These are phyloP conservation scores for Formica aserva DNA, from an alignment of 2,888 invertebrate species.

Conservation along the genomic window DNA sequence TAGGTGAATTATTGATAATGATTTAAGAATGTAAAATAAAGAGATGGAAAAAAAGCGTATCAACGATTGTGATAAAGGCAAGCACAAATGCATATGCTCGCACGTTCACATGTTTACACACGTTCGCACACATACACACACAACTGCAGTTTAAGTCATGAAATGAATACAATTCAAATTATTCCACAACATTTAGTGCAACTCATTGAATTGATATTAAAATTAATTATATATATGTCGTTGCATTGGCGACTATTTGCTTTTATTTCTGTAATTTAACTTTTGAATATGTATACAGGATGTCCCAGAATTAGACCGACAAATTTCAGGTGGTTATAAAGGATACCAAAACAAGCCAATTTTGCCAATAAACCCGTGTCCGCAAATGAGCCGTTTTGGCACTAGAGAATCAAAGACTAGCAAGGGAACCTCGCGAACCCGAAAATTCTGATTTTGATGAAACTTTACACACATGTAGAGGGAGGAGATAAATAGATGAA, in stretches of 20 bases:
- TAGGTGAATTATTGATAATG: slow-evolving; percentile 30
- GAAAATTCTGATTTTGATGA: no score
- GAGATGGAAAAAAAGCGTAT: background rate
- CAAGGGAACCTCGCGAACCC: no score
- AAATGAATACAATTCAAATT: background rate
- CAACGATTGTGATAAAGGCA: background rate
- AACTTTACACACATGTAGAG: no score
- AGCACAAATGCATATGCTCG: background rate
- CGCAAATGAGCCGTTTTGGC: no score
- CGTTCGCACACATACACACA: background rate
- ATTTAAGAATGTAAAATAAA: background rate
- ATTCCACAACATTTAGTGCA: background rate
- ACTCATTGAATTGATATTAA: background rate
- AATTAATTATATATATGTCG: background rate
- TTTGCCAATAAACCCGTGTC: no score
- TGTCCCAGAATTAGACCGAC: no score
- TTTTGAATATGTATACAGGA: background rate
- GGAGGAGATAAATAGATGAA: no score
- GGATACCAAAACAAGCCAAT: no score
- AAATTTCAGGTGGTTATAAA: no score
- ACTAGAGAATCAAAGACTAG: no score
- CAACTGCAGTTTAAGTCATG: slow-evolving; percentile 4
- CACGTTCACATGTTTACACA: no score
- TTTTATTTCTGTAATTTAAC: slow-evolving; percentile 6
- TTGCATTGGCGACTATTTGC: background rate